These are phyloP conservation scores for Clistopyga incitator DNA, from an alignment of 2,888 invertebrate genomes.

Conservation along the genomic window DNA sequence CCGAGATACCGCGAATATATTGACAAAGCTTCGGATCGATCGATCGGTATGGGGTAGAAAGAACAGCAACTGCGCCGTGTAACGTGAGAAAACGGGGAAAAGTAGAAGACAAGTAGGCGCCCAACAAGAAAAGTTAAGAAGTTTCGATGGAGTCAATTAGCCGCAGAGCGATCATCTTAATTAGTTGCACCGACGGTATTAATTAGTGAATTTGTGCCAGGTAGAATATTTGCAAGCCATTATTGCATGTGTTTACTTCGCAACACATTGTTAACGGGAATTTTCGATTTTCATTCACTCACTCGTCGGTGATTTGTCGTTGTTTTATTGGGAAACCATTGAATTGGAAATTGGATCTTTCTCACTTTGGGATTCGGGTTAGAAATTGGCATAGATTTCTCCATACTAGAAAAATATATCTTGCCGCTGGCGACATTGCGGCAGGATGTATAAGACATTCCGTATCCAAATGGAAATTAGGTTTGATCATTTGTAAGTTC, in stretches of 20 bases:
- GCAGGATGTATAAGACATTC: too few species aligned
- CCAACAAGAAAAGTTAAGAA: too few species aligned
- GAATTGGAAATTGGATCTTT: background rate
- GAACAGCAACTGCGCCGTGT: background rate
- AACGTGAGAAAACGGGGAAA: slow-evolving; percentile 10
- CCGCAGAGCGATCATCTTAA: background rate
- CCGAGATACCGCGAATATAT: slow-evolving; percentile 14
- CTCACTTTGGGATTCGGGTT: too few species aligned
- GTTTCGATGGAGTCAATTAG: background rate
- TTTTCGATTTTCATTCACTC: background rate
- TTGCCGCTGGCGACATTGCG: too few species aligned
- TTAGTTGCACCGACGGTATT: background rate
- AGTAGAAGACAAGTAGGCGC: background rate
- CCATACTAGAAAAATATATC: too few species aligned
- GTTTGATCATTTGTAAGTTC: too few species aligned
- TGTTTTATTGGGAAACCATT: background rate
- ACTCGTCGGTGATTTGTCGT: background rate
- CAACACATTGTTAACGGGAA: slow-evolving; percentile 2
- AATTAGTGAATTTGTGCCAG: background rate
- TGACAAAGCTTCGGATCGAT: background rate
- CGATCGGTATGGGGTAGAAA: slow-evolving; percentile 6
- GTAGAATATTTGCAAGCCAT: background rate
- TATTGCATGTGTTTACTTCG: background rate
- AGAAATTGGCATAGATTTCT: too few species aligned
- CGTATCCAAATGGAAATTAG: too few species aligned